phyloP scores from a whole-genome alignment of 2,888 invertebrate genomes.

The Tanytarsus gracilentus region DNA sequence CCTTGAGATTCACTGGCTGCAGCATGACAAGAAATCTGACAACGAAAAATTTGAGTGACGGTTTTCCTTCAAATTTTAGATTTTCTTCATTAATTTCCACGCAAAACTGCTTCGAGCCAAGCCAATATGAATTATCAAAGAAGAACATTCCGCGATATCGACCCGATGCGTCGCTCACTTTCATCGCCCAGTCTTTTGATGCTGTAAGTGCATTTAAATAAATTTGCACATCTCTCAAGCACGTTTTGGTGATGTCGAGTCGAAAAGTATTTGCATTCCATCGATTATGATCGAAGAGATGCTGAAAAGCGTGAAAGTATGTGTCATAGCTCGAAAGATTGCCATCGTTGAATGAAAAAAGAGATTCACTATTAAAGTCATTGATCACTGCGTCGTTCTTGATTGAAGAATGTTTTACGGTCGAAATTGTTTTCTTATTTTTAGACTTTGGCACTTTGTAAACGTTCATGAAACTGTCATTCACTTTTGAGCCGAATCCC shows the following conservation, averaged over 20 bases:
- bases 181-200: constrained; percentile 17
- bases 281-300: constrained; percentile 39
- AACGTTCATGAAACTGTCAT: neutral
- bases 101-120: constrained; percentile 64
- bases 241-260: neutral
- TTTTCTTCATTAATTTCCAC: constrained; percentile 46
- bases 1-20: neutral
- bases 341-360: neutral
- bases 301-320: constrained; percentile 39
- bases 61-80: constrained; percentile 30
- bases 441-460: constrained; percentile 14
- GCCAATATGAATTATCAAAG: constrained; percentile 74
- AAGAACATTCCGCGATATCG: constrained; percentile 66
- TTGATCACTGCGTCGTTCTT: neutral
- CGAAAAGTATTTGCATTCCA: neutral
- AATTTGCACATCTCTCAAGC: constrained; percentile 11
- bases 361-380: constrained; percentile 3
- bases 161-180: constrained; percentile 73
- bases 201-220: constrained; percentile 9
- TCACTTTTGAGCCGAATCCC: neutral
- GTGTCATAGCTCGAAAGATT: constrained; percentile 11
- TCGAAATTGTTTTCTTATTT: neutral
- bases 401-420: neutral
- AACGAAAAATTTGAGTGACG: constrained; percentile 15
- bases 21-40: neutral